These are phyloP conservation scores for Xestia ashworthii DNA, from an alignment of 2,888 invertebrate genomes.

Conservation along the genomic window DNA sequence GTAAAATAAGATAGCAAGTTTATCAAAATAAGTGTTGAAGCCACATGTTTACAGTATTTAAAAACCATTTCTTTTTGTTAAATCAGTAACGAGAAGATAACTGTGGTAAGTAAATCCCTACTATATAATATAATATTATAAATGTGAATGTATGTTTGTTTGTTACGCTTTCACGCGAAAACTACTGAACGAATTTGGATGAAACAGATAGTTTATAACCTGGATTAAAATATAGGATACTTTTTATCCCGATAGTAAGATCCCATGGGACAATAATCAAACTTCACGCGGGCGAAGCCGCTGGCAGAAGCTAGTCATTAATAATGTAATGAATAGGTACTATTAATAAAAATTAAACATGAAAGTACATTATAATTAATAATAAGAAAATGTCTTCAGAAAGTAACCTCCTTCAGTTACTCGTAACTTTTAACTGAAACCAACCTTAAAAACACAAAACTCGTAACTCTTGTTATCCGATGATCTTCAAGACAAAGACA, in stretches of 20 bases:
- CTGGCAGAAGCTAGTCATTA: too few species aligned
- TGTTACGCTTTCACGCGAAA: too few species aligned
- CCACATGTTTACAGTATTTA: too few species aligned
- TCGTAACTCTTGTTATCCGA: neutral
- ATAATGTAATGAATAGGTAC: neutral
- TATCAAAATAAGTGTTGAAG: neutral
- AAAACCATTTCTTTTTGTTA: neutral
- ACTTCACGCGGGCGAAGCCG: too few species aligned
- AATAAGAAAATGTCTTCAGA: neutral
- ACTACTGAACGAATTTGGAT: too few species aligned
- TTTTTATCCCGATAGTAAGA: too few species aligned
- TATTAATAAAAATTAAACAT: too few species aligned
- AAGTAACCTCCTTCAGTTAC: neutral
- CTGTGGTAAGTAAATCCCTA: neutral
- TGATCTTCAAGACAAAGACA: conserved; percentile 31
- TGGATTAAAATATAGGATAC: too few species aligned
- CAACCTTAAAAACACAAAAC: neutral
- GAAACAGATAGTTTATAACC: too few species aligned
- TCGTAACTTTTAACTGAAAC: neutral
- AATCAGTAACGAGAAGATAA: neutral
- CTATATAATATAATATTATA: neutral
- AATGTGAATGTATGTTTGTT: too few species aligned
- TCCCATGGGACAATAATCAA: too few species aligned
- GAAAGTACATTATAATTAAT: too few species aligned
- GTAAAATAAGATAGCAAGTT: neutral